phyloP scores from a whole-genome alignment of 2,888 invertebrate genomes.

The Dasypogon diadema region DNA sequence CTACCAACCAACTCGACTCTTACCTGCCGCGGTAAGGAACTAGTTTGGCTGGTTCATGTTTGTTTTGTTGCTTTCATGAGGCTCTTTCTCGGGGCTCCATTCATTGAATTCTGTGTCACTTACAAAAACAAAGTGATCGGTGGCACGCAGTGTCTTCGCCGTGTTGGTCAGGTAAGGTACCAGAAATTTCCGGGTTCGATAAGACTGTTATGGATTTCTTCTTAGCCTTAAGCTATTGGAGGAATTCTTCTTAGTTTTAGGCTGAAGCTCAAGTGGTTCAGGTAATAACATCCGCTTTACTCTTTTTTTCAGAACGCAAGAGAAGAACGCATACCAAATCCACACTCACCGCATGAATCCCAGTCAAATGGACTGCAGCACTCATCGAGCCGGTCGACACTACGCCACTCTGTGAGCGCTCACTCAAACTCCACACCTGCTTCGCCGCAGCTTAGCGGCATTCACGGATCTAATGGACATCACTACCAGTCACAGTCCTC shows the following conservation, averaged over 20 bases:
- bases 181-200: too few species aligned
- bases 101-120: slow-evolving; percentile 3
- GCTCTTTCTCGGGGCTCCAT: not conserved
- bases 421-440: slow-evolving; percentile 67
- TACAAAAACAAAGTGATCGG: not conserved
- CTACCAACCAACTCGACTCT: not conserved
- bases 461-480: slow-evolving; percentile 67
- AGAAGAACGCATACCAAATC: slow-evolving; percentile 68
- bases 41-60: not conserved
- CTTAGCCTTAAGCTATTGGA: too few species aligned
- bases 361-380: slow-evolving; percentile 61
- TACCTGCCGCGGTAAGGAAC: not conserved
- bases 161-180: too few species aligned
- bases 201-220: too few species aligned
- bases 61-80: not conserved
- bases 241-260: too few species aligned
- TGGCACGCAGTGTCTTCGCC: not conserved
- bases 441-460: slow-evolving; percentile 66
- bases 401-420: slow-evolving; percentile 67
- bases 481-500: slow-evolving; percentile 71
- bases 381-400: slow-evolving; percentile 64
- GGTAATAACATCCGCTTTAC: too few species aligned
- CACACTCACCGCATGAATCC: slow-evolving; percentile 64
- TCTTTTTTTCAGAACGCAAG: slow-evolving; percentile 67
- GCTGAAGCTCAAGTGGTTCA: too few species aligned